Percentiles rank a stretch among this genome's conserved stretches.
Conservation (phyloP, 1,140 invertebrate species). For the Mercenaria mercenaria region DNA sequence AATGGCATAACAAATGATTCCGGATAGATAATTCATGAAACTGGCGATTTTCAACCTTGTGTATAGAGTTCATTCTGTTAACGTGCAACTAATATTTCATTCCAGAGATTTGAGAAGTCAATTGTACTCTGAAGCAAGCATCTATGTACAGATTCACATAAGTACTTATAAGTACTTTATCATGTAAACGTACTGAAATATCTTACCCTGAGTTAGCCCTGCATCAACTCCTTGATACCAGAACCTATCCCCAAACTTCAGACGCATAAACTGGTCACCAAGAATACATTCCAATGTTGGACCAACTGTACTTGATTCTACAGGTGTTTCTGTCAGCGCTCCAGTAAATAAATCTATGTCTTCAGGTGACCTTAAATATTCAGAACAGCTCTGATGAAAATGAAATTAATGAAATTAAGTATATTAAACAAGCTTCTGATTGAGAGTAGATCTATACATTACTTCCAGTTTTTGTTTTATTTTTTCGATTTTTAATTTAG, state of each 20-base stretch:
- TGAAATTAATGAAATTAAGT: no score
- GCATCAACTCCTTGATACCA: constrained; percentile 93
- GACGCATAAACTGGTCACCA: constrained; percentile 96
- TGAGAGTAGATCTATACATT: no score
- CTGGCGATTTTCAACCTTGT: background rate
- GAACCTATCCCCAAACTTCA: constrained; percentile 96
- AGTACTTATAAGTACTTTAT: no score
- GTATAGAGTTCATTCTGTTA: no score
- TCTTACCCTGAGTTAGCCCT: background rate
- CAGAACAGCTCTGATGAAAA: background rate
- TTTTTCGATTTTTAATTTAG: no score
- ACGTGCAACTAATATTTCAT: no score
- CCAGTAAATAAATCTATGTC: constrained; percentile 59
- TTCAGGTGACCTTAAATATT: constrained; percentile 2
- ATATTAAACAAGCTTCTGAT: background rate
- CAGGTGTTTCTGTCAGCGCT: constrained; percentile 93
- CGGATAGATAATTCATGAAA: background rate
- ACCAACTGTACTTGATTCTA: constrained; percentile 93
- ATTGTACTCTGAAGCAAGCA: no score
- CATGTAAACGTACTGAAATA: no score
- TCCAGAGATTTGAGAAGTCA: no score
- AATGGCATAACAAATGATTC: no score
- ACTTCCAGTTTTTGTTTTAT: no score
- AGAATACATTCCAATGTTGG: constrained; percentile 98
- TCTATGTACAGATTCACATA: no score